These are phyloP conservation scores for Agrypnia vestita DNA, from an alignment of 1,140 invertebrate genomes.

Conservation along the genomic window DNA sequence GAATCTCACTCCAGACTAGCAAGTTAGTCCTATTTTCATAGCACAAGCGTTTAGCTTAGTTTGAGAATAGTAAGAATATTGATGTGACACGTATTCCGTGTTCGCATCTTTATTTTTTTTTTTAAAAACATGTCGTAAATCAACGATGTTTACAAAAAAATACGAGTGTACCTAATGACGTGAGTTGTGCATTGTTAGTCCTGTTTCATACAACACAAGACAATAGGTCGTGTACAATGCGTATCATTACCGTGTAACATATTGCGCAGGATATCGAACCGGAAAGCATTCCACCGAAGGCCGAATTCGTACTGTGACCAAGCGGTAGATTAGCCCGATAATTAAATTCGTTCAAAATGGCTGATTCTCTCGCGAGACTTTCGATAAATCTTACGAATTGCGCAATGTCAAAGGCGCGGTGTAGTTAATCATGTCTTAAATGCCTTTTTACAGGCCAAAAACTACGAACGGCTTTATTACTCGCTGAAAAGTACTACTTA, in stretches of 20 bases:
- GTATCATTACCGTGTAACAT: constrained; percentile 11
- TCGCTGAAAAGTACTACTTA: not conserved
- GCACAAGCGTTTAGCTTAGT: too few species aligned
- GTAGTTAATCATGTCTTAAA: constrained; percentile 14
- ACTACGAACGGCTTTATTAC: not conserved
- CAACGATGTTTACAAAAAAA: too few species aligned
- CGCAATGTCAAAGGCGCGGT: not conserved
- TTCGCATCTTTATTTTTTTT: too few species aligned
- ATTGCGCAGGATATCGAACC: not conserved
- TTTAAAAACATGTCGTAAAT: too few species aligned
- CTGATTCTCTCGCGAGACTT: not conserved
- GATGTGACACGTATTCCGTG: too few species aligned
- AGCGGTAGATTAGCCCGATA: not conserved
- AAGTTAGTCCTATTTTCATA: too few species aligned
- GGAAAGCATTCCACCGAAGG: constrained; percentile 6
- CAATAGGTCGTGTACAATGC: not conserved
- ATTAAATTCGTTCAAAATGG: constrained; percentile 1
- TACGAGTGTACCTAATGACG: too few species aligned
- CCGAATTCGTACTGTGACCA: not conserved
- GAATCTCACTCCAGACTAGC: too few species aligned
- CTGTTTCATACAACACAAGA: not conserved
- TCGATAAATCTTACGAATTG: constrained; percentile 2
- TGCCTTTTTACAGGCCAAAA: not conserved
- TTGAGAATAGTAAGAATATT: too few species aligned
- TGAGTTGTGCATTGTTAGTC: too few species aligned